phyloP scores from a whole-genome alignment of 2,113 vertebrate genomes.

The Oxygymnocypris stewartii region DNA sequence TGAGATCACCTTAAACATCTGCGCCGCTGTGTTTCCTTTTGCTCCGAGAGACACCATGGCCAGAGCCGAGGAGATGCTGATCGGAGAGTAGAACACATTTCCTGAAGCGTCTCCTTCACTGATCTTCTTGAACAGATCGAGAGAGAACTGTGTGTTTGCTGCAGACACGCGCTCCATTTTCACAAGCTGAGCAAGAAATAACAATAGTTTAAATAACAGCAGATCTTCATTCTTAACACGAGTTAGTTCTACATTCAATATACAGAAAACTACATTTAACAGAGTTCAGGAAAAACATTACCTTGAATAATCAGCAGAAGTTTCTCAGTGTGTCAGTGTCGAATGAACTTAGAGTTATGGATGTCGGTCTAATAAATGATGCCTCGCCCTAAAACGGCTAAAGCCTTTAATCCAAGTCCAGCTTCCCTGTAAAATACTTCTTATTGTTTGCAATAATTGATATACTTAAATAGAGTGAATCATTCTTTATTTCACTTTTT shows the following conservation, averaged over 20 bases:
- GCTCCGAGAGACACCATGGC: conserved; percentile 79
- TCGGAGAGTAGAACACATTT: conserved; percentile 84
- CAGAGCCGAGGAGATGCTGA: conserved; percentile 83
- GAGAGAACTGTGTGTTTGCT: too few relatives aligned
- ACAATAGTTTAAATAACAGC: neutral
- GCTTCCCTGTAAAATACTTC: neutral
- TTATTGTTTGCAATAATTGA: neutral
- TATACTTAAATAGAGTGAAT: neutral
- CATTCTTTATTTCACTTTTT: neutral
- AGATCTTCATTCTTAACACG: neutral
- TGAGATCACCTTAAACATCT: conserved; percentile 82
- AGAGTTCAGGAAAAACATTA: neutral
- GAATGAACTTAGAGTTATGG: neutral
- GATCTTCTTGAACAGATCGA: conserved; percentile 54
- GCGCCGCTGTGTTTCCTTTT: conserved; percentile 56
- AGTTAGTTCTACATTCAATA: neutral
- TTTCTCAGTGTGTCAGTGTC: neutral
- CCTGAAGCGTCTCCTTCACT: conserved; percentile 43
- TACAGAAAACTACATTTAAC: too few relatives aligned
- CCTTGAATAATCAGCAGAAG: neutral
- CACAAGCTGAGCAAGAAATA: neutral
- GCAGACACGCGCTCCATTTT: too few relatives aligned
- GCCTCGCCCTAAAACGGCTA: neutral
- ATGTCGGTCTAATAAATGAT: neutral
- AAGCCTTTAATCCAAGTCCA: neutral